Evolutionary conservation across 2,797 vertebrate species (phyloP).

Genomic region (Dryobates pubescens): DNA sequence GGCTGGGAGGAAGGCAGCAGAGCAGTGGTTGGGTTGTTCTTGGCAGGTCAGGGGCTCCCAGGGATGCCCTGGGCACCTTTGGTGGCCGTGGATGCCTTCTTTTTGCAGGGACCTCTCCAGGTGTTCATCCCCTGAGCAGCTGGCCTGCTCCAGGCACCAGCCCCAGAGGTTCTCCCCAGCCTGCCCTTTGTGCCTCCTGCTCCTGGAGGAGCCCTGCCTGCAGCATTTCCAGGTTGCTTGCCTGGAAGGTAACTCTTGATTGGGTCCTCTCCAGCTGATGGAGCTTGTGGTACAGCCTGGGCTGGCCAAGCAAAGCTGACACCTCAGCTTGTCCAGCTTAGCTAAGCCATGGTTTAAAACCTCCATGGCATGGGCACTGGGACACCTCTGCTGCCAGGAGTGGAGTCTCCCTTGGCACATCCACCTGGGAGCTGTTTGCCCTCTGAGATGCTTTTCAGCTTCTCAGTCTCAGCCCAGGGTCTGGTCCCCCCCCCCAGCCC

Average conservation of each 20-base stretch:
- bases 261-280: slow-evolving; percentile 4
- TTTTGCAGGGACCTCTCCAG: neutral
- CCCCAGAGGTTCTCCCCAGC: neutral
- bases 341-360: neutral
- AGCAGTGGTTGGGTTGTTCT: neutral
- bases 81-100: neutral
- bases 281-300: neutral
- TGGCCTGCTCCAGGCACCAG: neutral
- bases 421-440: neutral
- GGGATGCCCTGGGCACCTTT: neutral
- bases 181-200: neutral
- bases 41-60: neutral
- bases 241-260: slow-evolving; percentile 48
- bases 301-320: neutral
- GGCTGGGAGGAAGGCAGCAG: accelerated
- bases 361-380: accelerated
- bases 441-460: neutral
- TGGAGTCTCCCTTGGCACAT: accelerated
- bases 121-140: accelerated
- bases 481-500: neutral
- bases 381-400: neutral
- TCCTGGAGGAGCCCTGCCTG: neutral
- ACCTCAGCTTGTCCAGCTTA: neutral
- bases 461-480: neutral
- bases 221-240: slow-evolving; percentile 29